Conservation (phyloP, 2,797 vertebrate species). For the Morelia viridis region DNA sequence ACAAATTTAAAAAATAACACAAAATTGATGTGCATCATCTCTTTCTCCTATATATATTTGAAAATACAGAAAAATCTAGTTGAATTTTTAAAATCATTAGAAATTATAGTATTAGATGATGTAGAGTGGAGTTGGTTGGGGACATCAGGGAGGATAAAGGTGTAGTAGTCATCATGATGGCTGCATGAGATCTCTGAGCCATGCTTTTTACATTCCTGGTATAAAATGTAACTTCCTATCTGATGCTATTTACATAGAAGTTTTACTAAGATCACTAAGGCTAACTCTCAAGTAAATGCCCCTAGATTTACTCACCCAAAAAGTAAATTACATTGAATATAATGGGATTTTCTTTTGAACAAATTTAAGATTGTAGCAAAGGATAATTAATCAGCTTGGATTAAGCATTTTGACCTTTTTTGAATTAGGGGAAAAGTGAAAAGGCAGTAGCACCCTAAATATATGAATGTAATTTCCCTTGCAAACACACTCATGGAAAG, state of each 20-base stretch:
- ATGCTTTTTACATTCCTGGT: too few relatives aligned
- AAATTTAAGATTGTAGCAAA: background rate
- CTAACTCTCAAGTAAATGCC: background rate
- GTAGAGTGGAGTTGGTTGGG: too few relatives aligned
- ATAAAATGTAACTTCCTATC: background rate
- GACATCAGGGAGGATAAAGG: too few relatives aligned
- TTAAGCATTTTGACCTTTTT: background rate
- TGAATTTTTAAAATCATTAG: too few relatives aligned
- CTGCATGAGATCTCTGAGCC: too few relatives aligned
- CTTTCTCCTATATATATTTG: too few relatives aligned
- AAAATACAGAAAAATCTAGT: too few relatives aligned
- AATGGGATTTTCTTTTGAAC: background rate
- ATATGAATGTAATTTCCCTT: background rate
- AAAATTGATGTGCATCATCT: background rate
- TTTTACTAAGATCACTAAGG: background rate
- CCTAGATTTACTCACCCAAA: background rate
- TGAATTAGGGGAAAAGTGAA: background rate
- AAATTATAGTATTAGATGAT: too few relatives aligned
- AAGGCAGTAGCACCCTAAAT: background rate
- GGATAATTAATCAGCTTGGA: background rate
- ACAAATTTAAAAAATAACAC: background rate
- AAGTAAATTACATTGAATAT: background rate
- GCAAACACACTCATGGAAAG: background rate
- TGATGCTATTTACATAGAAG: background rate
- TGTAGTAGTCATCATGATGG: too few relatives aligned